phyloP scores from a whole-genome alignment of 2,113 vertebrate genomes.

The Microtus montanus region DNA sequence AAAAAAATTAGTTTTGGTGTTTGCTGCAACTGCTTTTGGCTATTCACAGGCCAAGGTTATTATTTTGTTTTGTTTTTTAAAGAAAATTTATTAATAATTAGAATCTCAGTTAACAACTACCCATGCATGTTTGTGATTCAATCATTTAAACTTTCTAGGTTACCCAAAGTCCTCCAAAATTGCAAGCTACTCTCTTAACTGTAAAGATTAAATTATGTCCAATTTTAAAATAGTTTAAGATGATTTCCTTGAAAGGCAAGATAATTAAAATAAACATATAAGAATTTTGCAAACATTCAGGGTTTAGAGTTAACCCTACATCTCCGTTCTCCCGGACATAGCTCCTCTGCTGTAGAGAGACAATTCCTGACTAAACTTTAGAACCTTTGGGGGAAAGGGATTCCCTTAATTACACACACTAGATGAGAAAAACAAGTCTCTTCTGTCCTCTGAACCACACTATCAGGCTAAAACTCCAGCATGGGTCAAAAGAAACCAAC shows the following conservation, averaged over 20 bases:
- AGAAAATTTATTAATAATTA: constrained; percentile 46
- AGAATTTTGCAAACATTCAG: constrained; percentile 31
- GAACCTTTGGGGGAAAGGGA: constrained; percentile 16
- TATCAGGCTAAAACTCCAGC: not conserved
- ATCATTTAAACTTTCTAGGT: constrained; percentile 56
- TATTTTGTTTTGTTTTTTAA: constrained; percentile 19
- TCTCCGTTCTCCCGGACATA: not conserved
- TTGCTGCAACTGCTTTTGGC: too few relatives aligned
- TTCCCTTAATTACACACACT: constrained; percentile 20
- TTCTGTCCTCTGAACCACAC: not conserved
- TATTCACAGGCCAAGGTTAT: not conserved
- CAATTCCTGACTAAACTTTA: constrained; percentile 26
- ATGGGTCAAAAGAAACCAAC: constrained; percentile 61
- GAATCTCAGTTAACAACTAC: constrained; percentile 42
- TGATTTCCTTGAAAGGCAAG: constrained; percentile 46
- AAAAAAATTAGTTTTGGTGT: not conserved
- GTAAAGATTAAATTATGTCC: constrained; percentile 49
- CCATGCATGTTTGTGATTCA: not conserved
- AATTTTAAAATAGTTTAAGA: constrained; percentile 49
- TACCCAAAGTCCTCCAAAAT: constrained; percentile 22
- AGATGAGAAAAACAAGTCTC: constrained; percentile 42
- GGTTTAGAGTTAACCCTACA: constrained; percentile 19
- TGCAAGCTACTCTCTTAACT: constrained; percentile 23
- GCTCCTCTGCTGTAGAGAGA: constrained; percentile 24
- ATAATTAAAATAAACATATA: constrained; percentile 53